phyloP scores from a whole-genome alignment of 2,797 vertebrate genomes.

The Myioborus melanocephalus region DNA sequence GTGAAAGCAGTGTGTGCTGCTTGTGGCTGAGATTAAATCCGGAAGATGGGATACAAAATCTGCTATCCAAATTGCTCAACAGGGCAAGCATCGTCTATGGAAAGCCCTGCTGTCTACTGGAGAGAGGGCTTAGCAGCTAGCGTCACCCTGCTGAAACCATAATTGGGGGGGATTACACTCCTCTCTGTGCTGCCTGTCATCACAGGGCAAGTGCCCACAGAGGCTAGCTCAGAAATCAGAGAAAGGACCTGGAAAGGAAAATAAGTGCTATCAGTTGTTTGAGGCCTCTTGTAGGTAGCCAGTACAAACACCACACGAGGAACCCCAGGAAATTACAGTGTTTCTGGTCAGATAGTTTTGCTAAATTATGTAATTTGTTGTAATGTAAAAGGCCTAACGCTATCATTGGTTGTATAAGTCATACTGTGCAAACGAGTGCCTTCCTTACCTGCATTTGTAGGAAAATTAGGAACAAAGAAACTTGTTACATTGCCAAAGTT shows the following conservation, averaged over 20 bases:
- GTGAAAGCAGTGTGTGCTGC: neutral
- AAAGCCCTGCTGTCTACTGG: conserved; percentile 8
- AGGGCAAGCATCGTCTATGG: neutral
- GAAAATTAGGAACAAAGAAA: neutral
- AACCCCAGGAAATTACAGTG: neutral
- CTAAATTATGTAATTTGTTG: neutral
- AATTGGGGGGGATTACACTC: conserved; percentile 42
- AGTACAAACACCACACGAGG: neutral
- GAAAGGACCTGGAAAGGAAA: neutral
- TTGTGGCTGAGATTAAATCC: neutral
- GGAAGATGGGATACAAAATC: neutral
- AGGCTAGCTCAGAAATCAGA: conserved; percentile 13
- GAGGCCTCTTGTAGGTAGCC: neutral
- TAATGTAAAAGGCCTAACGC: neutral
- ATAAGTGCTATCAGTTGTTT: neutral
- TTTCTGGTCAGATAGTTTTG: neutral
- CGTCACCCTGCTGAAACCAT: conserved; percentile 22
- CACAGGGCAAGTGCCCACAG: neutral
- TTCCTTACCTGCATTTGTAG: neutral
- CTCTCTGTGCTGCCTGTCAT: neutral
- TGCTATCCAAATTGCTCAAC: conserved; percentile 15
- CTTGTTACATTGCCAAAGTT: neutral
- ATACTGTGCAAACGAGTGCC: neutral
- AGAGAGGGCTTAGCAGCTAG: conserved; percentile 32
- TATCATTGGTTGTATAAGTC: neutral